A percentile compares a stretch with the other conserved stretches of the same genome.
These are phyloP conservation scores for Podarcis lilfordi DNA, from an alignment of 2,797 vertebrate genomes.

Conservation along the genomic window DNA sequence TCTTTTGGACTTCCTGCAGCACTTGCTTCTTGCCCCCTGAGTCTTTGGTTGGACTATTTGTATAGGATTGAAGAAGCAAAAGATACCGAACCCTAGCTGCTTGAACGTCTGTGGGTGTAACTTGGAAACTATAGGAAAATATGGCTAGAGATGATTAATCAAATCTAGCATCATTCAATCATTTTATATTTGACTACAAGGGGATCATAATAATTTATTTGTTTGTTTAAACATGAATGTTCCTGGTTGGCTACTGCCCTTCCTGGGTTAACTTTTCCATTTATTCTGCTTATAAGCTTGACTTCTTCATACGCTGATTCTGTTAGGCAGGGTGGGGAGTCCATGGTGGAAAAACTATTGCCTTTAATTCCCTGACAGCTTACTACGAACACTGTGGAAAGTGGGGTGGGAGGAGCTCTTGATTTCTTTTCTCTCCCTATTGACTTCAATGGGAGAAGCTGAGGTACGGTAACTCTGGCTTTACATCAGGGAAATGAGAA, in stretches of 20 bases:
- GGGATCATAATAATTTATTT: too few species aligned
- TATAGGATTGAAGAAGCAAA: neutral
- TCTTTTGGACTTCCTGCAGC: neutral
- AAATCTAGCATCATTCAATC: neutral
- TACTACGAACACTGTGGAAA: neutral
- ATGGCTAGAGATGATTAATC: neutral
- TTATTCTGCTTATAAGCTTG: neutral
- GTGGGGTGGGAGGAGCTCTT: neutral
- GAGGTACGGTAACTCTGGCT: neutral
- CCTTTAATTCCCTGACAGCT: neutral
- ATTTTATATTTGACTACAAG: neutral
- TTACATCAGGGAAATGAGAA: neutral
- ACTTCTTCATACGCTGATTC: neutral
- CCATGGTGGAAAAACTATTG: neutral
- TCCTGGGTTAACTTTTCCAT: neutral
- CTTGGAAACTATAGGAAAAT: neutral
- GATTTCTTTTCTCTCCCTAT: neutral
- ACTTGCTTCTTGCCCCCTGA: neutral
- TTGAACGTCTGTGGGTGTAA: neutral
- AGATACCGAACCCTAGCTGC: neutral
- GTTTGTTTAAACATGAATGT: neutral
- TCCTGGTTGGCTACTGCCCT: neutral
- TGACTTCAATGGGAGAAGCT: neutral
- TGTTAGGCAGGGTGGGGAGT: neutral
- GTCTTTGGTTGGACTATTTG: neutral